Evolutionary conservation across 2,888 invertebrate genomes (phyloP), one percentile per base, ranked within the genome.

Genomic region (Crossocerus cetratus): DNA sequence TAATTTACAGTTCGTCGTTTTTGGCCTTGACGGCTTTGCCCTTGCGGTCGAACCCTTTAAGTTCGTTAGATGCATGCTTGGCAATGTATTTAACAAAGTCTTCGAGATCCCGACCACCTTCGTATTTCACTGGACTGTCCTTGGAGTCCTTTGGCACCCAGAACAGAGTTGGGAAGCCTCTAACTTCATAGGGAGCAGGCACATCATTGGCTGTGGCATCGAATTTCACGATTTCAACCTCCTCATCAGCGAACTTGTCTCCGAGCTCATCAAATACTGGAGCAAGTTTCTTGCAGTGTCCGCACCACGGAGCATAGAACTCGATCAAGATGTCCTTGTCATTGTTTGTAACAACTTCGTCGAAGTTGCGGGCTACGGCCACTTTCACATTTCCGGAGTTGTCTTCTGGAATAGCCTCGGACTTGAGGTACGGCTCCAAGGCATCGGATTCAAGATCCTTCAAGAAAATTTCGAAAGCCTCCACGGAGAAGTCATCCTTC

Each of bases 301-400:
- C 99, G 90, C 98, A 98, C 99, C 99, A 99, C 0, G 99, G 99
- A 44, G 99, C 99, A 91, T 99, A 99, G 92, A 99, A 99, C 92
- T 99, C 99, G 82, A 99, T 93, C 55, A 99, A 93, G 2, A 97
- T 97, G 90, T 99, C 99, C 88, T 97, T 96, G 43, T 93, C 96
- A 84, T 96, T 96, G 89, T 99, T 96, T 2, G 94, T 94, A 0
- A 99, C 97, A 68, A 98, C 92, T 67, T 99, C 96, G 88, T 98
- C 96, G 91, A 99, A 99, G 93, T 99, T 99, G 92, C 97, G 97
- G 77, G 95, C 99, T 8, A 99, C 99, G 2, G 97, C 98, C 49
- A 98, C 94, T 86, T 94, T 96, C 0, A 97, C 97, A 11, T 95
- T 94, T 0, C 94, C 96, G 84, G 94, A 94, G 87, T 97, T 97